Evolutionary conservation across 2,113 vertebrate genomes (phyloP).

Genomic region (Perca schrenkii): DNA sequence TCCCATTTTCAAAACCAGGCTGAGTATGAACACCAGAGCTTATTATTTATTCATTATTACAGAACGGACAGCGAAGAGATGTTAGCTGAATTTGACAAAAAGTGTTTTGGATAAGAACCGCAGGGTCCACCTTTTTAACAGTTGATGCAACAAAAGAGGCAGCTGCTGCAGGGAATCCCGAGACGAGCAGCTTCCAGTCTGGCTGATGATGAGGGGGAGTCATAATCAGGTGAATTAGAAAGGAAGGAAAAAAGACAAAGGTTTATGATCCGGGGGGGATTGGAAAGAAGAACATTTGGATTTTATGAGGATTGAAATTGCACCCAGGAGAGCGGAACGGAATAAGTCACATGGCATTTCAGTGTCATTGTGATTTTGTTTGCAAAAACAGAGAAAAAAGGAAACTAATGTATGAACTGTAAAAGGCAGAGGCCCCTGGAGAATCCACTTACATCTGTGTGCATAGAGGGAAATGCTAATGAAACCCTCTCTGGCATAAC

Average conservation of each 20-base stretch:
- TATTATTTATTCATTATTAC: too few species aligned
- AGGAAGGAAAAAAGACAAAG: not conserved
- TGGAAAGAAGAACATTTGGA: slow-evolving; percentile 23
- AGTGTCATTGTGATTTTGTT: not conserved
- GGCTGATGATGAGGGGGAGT: not conserved
- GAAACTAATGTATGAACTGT: not conserved
- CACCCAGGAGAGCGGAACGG: not conserved
- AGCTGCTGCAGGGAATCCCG: not conserved
- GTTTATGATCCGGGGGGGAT: slow-evolving; percentile 1
- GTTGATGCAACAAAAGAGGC: not conserved
- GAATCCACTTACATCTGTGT: not conserved
- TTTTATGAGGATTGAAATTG: slow-evolving; percentile 37
- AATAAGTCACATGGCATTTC: not conserved
- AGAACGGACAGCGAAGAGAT: too few species aligned
- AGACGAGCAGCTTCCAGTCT: not conserved
- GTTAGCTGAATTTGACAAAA: too few species aligned
- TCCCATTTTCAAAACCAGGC: too few species aligned
- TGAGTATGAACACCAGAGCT: too few species aligned
- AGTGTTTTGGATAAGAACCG: not conserved
- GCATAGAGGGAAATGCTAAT: too few species aligned
- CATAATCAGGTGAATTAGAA: not conserved
- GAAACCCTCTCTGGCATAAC: too few species aligned
- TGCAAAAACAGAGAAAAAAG: not conserved
- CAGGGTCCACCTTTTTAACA: not conserved
- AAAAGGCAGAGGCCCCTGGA: not conserved